Evolutionary conservation across 2,113 vertebrate species (phyloP), one percentile per base, ranked within the genome.

Genomic region (Sebastes fasciatus): DNA sequence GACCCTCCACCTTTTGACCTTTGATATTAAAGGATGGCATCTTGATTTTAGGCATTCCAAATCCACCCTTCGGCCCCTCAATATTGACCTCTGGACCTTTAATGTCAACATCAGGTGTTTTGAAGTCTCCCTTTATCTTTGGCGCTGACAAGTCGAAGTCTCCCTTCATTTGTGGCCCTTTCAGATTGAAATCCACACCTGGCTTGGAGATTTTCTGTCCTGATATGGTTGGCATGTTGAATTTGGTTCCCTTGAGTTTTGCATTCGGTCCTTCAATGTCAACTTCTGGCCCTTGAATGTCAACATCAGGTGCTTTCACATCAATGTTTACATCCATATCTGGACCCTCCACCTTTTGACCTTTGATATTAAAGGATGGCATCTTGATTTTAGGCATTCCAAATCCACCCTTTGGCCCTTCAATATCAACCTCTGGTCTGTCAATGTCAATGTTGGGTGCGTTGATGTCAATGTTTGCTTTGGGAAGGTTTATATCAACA

Each of bases 401-500:
- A 42, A 63, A 43, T 63, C 17, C 40, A 42, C 12, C 45, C 13
- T 26, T 49, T 26, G n/a, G 62, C 1, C 42, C 19, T 21, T 66
- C 7, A 23, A 51, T 26, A 16, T 26, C 45, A 67, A 51, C 7
- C 13, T 26, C 8, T 34, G 55, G 55, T 2, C 43, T 21, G 34
- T 40, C 5, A 2, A 74, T 10, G 1, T 67, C 21, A 14, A 49
- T 3, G 9, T 17, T 16, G 0, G 48, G 64, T 3, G 45, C 12
- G 7, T 48, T 66, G 1, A 48, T 11, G 1, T 66, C 45, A 48
- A 85, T 26, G 0, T 26, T 3, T 4, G 83, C 46, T 14, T 78
- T 80, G 1, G 94, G 91, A 11, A 93, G 64, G 43, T 85, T 80
- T 12, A 85, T 6, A 57, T 90, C 83, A 42, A 74, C 6, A 17